These are phyloP conservation scores for Drosophila novamexicana DNA, from an alignment of 1,140 invertebrate species.

Conservation along the genomic window DNA sequence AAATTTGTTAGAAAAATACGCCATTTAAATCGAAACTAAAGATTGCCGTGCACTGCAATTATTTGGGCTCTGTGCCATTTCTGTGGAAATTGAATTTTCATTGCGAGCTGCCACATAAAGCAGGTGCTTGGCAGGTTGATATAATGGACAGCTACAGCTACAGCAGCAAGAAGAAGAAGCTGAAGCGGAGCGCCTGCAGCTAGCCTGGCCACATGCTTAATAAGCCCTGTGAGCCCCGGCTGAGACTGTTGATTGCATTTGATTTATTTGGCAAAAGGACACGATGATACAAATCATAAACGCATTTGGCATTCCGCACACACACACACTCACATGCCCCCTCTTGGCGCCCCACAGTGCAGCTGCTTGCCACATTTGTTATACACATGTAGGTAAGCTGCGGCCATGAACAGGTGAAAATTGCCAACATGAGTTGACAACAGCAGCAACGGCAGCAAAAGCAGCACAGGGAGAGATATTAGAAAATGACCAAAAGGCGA, in stretches of 20 bases:
- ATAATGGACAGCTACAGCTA: slow-evolving; percentile 43
- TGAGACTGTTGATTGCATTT: slow-evolving; percentile 73
- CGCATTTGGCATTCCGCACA: slow-evolving; percentile 59
- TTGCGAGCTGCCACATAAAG: slow-evolving; percentile 34
- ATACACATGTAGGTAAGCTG: slow-evolving; percentile 62
- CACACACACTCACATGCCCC: neutral
- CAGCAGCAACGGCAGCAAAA: slow-evolving; percentile 6
- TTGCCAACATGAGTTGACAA: slow-evolving; percentile 81
- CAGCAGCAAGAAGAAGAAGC: neutral
- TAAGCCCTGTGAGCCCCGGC: slow-evolving; percentile 48
- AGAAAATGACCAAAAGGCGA: slow-evolving; percentile 65
- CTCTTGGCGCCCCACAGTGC: neutral
- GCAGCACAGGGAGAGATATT: slow-evolving; percentile 26
- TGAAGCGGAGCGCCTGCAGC: neutral
- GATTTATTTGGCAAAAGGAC: slow-evolving; percentile 75
- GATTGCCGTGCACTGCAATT: slow-evolving; percentile 17
- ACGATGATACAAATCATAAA: slow-evolving; percentile 76
- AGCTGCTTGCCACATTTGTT: slow-evolving; percentile 62
- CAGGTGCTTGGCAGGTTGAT: slow-evolving; percentile 55
- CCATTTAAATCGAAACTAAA: neutral
- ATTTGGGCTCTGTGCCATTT: slow-evolving; percentile 53
- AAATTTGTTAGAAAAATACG: neutral
- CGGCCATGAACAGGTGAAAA: slow-evolving; percentile 74
- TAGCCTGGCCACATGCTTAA: slow-evolving; percentile 40
- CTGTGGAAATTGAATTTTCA: slow-evolving; percentile 71